Evolutionary conservation across 1,140 invertebrate genomes (phyloP), one percentile per base, ranked within the genome.

Genomic region (Drosophila leontia): DNA sequence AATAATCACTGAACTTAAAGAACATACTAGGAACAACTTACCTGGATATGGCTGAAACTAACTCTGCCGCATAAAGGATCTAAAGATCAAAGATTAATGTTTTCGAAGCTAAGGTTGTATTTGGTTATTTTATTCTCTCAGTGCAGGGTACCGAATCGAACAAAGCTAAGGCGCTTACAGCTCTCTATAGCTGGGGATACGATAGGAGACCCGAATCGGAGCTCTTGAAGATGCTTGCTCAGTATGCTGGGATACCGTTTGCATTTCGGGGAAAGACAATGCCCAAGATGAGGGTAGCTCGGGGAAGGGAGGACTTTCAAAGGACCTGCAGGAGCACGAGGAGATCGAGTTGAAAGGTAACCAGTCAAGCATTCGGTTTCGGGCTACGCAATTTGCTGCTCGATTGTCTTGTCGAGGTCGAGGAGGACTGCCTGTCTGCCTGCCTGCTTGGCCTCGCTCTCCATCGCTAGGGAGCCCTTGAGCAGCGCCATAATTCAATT

Each of bases 341-440:
- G 19, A 23, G 41, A 17, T 44, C 39, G 37, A 69, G 51, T 39
- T 26, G 53, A 56, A 56, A 39, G 53, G 35, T 39, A 56, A 56
- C 37, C 45, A 62, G 62, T 78, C 64, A 60, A 68, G 68, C 75
- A 86, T 86, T 86, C 65, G 83, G 75, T 82, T 90, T 84, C 67
- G 74, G 70, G 85, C 80, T 78, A 90, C 81, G 82, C 85, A 90
- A 88, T 88, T 88, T 88, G 85, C 80, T 90, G 85, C 81, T 88
- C 85, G 82, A 88, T 88, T 88, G 84, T 88, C 76, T 88, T 80
- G 67, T 59, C 62, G 65, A 23, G 53, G 19, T 55, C 35, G 47
- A 57, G 19, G 35, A 56, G 19, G 19, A 56, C 53, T 26, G 32
- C 34, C 47, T 29, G 51, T 34, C 51, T 55, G 29, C n/a, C 41